phyloP scores from a whole-genome alignment of 2,797 vertebrate genomes.

The Pelobates cultripes region DNA sequence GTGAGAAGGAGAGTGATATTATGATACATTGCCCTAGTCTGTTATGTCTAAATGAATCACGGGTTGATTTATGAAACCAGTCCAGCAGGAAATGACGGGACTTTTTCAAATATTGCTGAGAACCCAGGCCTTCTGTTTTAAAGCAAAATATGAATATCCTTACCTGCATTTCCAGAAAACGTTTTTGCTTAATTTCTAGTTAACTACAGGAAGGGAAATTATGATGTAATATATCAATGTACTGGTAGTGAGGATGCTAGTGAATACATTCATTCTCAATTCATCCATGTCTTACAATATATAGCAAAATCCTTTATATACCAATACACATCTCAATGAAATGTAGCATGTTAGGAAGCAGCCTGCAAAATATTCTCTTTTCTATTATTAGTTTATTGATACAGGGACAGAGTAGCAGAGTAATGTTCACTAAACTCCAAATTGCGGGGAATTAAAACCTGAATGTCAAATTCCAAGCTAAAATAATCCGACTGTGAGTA shows the following conservation, averaged over 20 bases:
- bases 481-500: too few relatives aligned
- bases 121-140: neutral
- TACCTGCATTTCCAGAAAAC: neutral
- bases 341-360: neutral
- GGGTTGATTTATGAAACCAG: neutral
- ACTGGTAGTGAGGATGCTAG: neutral
- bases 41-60: neutral
- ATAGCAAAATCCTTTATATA: neutral
- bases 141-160: neutral
- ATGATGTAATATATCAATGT: slow-evolving; percentile 8
- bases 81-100: neutral
- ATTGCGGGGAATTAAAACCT: too few relatives aligned
- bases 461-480: too few relatives aligned
- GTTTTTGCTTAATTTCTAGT: neutral
- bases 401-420: too few relatives aligned
- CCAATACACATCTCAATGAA: neutral
- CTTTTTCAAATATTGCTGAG: neutral
- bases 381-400: neutral
- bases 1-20: neutral
- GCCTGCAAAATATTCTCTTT: neutral
- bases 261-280: slow-evolving; percentile 4
- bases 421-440: too few relatives aligned
- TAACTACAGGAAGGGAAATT: slow-evolving; percentile 5
- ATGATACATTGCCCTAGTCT: neutral
- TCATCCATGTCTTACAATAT: neutral